Evolutionary conservation across 2,888 invertebrate species (phyloP), one percentile per base, ranked within the genome.

Genomic region (Ariolimax columbianus): DNA sequence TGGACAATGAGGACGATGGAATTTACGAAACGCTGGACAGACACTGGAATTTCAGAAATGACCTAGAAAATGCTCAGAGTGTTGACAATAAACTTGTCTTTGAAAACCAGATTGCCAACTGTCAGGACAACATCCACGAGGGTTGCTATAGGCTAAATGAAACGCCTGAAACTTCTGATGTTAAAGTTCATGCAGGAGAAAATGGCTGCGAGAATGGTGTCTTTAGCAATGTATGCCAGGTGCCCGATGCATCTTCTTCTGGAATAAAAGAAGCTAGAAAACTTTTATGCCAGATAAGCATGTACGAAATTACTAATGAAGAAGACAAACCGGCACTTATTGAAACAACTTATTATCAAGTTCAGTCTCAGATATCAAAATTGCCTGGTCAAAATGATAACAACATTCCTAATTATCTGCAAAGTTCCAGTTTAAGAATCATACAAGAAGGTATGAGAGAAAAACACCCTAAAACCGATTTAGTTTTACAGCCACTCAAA

Each of bases 21-120:
- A 68, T 77, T n/a, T 83, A 83, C 17, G 83, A 83, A 47, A 83
- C 83, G 3, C 77, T 83, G 26, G 83, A 83, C 51, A 77, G 83
- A 47, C 66, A 83, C 68, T 83, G 83, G 83, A 68, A 47, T 23
- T 40, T 72, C 9, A 55, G 30, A 59, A 72, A 55, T 3, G 33
- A 38, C 23, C 17, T 3, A 30, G 33, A 33, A 14, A n/a, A 51
- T 19, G 26, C 1, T 11, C 43, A 40, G 26, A 47, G 51, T 30
- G 30, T 7, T 0, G 63, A 63, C 23, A 33, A 23, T 9, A 73
- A 73, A n/a, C 26, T 19, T 43, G 17, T 36, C 30, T 33, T 30
- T 68, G 43, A 43, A 43, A 43, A 73, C 7, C 73, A 6, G 4
- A 30, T 4, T 0, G 43, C n/a, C 14, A 55, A 36, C 33, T 3